phyloP scores from a whole-genome alignment of 2,888 invertebrate genomes.

The Caenorhabditis sp. region DNA sequence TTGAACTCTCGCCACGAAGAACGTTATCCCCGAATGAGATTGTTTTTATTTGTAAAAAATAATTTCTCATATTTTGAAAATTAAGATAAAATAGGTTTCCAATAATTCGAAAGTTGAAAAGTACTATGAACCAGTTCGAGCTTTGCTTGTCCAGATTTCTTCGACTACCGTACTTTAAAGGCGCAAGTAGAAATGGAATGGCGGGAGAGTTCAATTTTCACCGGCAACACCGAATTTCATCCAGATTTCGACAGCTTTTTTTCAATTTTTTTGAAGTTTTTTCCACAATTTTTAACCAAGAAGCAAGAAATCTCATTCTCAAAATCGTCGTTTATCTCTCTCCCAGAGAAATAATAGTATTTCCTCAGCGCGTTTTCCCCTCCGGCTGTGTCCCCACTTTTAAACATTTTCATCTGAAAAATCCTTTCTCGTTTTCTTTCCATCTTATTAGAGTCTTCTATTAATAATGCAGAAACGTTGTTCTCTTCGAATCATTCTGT shows the following conservation, averaged over 20 bases:
- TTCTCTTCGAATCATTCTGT: background rate
- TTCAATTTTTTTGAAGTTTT: background rate
- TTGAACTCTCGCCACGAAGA: too few relatives aligned
- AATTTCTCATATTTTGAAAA: too few relatives aligned
- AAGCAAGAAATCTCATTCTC: background rate
- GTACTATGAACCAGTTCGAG: too few relatives aligned
- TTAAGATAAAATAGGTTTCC: too few relatives aligned
- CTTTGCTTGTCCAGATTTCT: background rate
- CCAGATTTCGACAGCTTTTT: background rate
- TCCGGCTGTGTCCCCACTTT: constrained; percentile 30
- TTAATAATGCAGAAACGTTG: background rate
- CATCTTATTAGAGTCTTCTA: constrained; percentile 7
- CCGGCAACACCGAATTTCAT: background rate
- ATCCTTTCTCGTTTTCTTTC: constrained; percentile 7
- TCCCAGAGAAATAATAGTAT: constrained; percentile 28
- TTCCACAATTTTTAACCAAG: background rate
- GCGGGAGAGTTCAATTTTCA: background rate
- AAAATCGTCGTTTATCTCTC: background rate
- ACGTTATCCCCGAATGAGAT: too few relatives aligned
- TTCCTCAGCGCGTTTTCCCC: background rate
- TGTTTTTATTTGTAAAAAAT: too few relatives aligned
- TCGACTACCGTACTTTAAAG: background rate
- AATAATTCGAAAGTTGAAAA: too few relatives aligned
- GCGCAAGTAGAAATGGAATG: background rate
- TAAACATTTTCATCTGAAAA: constrained; percentile 18